These are phyloP conservation scores for Cyrtorhinus lividipennis DNA, from an alignment of 1,140 invertebrate genomes.

Conservation along the genomic window DNA sequence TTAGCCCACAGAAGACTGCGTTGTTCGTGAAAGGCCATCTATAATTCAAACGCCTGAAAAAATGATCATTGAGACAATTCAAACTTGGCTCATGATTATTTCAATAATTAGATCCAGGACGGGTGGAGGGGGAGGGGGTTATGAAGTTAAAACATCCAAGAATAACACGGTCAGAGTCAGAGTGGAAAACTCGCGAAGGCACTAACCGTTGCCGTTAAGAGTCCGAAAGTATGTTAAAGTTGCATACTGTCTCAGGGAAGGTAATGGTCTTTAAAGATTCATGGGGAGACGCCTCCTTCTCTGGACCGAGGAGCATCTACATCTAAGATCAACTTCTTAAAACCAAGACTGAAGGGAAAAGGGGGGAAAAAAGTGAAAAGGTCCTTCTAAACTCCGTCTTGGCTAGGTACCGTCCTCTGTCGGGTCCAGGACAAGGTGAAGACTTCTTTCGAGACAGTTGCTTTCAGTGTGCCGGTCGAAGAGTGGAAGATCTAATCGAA, in stretches of 20 bases:
- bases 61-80: too few relatives aligned
- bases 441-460: too few relatives aligned
- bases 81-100: background rate
- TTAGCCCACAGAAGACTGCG: too few relatives aligned
- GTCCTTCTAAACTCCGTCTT: background rate
- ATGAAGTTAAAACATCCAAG: background rate
- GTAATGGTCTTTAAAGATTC: slow-evolving; percentile 10
- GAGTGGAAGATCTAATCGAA: background rate
- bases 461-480: too few relatives aligned
- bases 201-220: slow-evolving; percentile 1
- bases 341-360: background rate
- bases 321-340: slow-evolving; percentile 7
- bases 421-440: too few relatives aligned
- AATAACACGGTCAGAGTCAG: background rate
- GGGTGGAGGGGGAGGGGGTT: background rate
- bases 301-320: background rate
- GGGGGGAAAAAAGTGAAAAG: background rate
- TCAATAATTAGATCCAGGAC: background rate
- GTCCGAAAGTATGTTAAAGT: slow-evolving; percentile 5
- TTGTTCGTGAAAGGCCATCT: too few relatives aligned
- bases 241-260: background rate
- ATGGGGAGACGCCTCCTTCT: background rate
- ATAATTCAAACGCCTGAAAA: too few relatives aligned
- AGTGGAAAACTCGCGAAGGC: background rate
- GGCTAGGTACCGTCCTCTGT: background rate